Evolutionary conservation across 2,113 vertebrate species (phyloP), one percentile per base, ranked within the genome.

Genomic region (Strigops habroptila): DNA sequence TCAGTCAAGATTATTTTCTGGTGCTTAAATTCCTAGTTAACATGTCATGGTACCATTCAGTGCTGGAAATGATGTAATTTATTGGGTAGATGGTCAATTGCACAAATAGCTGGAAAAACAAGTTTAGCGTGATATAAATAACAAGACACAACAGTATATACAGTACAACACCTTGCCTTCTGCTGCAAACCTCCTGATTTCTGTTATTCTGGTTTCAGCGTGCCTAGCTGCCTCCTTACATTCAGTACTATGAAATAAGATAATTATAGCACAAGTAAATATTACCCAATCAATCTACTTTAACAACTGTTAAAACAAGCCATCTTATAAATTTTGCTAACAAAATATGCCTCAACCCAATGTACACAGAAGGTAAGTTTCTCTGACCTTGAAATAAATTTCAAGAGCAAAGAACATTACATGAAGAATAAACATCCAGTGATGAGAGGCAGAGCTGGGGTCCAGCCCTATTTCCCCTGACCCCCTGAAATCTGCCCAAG

Each of bases 261-360:
- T 87, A 96, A 94, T 96, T 96, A 94, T 95, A 95, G 96, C 95
- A 80, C 5, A 15, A 95, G 95, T 92, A 97, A 97, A 96, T 86
- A 78, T 96, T 94, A 79, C 41, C 80, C 92, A 95, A 82, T 95
- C 89, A 91, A 90, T 91, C 91, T 90, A 77, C 78, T 23, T 39
- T 81, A 92, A 95, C 94, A 96, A 97, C 96, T 96, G 95, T 96
- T 96, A 92, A 97, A 95, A 95, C 94, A 95, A 92, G 24, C 37
- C 78, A 51, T 95, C 94, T 94, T 93, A 95, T 95, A 95, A 96
- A 95, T 91, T 90, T 92, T 91, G 41, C 78, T 94, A 94, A 83
- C 87, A 95, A 92, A 96, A 92, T 84, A 94, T 83, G 43, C 33
- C 43, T 80, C 59, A 70, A 65, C 93, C 96, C 85, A 93, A 89